Evolutionary conservation across 2,888 invertebrate genomes (phyloP).

Genomic region (Aphidius colemani): DNA sequence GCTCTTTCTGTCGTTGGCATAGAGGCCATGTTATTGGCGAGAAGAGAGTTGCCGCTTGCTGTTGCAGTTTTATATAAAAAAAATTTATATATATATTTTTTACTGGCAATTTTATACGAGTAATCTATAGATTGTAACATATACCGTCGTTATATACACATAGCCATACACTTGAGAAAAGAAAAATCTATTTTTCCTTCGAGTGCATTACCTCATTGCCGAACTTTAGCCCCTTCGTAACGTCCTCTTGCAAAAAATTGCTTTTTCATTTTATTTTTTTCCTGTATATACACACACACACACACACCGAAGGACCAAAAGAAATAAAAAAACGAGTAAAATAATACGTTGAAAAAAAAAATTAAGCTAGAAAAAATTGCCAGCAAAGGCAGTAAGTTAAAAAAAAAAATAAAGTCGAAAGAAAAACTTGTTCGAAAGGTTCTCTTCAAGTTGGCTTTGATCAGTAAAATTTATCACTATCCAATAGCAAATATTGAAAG

Average conservation of each 20-base stretch:
- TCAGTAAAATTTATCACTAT: conserved; percentile 23
- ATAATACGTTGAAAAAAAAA: conserved; percentile 9
- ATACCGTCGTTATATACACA: no score
- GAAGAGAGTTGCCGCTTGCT: no score
- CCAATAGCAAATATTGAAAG: neutral
- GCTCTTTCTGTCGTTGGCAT: neutral
- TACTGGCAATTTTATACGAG: no score
- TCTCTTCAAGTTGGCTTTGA: conserved; percentile 21
- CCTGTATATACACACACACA: conserved; percentile 6
- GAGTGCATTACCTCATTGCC: conserved; percentile 20
- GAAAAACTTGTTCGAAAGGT: neutral
- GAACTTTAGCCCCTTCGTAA: neutral
- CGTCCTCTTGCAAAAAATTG: conserved; percentile 2
- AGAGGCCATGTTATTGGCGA: conserved; percentile 16
- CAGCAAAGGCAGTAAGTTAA: neutral
- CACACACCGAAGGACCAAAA: neutral
- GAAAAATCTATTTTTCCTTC: conserved; percentile 16
- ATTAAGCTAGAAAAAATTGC: neutral
- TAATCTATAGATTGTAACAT: no score
- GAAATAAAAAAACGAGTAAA: conserved; percentile 1
- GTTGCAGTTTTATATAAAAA: no score
- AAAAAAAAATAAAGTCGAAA: neutral
- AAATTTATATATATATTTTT: no score
- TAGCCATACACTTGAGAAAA: conserved; percentile 9
- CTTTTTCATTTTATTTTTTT: neutral